A percentile compares a stretch with the other conserved stretches of the same genome.
Conservation (phyloP, 2,113 vertebrate species). For the Ptilorrhoa leucosticta region DNA sequence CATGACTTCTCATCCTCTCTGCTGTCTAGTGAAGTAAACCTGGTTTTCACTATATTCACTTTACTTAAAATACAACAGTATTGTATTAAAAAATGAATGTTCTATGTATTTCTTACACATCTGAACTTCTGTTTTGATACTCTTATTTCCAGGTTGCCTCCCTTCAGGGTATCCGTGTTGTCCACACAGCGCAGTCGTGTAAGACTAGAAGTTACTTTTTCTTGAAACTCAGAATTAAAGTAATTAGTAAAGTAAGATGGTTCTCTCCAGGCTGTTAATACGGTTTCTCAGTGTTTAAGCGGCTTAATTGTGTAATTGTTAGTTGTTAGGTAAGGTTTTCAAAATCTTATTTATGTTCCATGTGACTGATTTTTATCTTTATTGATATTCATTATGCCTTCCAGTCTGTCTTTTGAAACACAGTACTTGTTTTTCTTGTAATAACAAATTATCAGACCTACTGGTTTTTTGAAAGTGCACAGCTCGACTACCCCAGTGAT, state of each 20-base stretch:
- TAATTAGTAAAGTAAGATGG: not conserved
- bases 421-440: not conserved
- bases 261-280: not conserved
- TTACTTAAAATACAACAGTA: not conserved
- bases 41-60: not conserved
- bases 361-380: not conserved
- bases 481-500: not conserved
- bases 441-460: not conserved
- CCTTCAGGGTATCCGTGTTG: not conserved
- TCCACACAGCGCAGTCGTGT: accelerated
- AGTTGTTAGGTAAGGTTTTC: not conserved
- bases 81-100: not conserved
- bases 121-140: not conserved
- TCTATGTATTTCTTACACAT: not conserved
- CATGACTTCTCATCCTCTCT: not conserved
- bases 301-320: not conserved
- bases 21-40: not conserved
- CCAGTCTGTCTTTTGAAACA: not conserved
- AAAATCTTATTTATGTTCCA: not conserved
- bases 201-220: not conserved
- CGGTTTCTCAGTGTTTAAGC: not conserved
- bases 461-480: not conserved
- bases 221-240: not conserved
- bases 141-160: not conserved
- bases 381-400: not conserved